Evolutionary conservation across 2,888 invertebrate species (phyloP), one percentile per base, ranked within the genome.

Genomic region (Microctonus hyperodae): DNA sequence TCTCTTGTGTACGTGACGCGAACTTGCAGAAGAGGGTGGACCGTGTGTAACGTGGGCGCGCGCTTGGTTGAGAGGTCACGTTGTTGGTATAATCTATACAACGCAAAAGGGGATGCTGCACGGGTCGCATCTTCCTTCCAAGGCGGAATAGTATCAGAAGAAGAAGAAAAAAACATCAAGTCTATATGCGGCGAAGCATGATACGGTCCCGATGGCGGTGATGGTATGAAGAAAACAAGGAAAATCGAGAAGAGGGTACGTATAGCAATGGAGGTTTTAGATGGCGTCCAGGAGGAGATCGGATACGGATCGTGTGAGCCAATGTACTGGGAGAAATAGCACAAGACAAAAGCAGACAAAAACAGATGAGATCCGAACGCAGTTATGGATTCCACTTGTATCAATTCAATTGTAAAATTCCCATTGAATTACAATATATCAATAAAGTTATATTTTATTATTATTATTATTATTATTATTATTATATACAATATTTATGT

Each of bases 251-350:
- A 58, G n/a, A 28, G 1, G 16, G 40, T 40, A 13, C 16, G 40
- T 9, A 16, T n/a, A 4, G 40, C n/a, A 35, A 35, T 20, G 22
- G 13, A 9, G 40, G 25, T 40, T 25, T 59, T n/a, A 44, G 59
- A 59, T 44, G 16, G 44, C 44, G 33, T 10, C 11, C 5, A 16
- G 16, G 37, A 6, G 16, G 37, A 35, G n/a, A 62, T 62, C 53
- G 53, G 53, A 62, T 62, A 37, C 53, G 62, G 53, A 62, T 62
- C 37, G 53, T 37, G 20, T 44, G 60, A 62, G n/a, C 37, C 53
- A 62, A 62, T 62, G 53, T 53, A 53, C 16, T 13, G 40, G 4
- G 44, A 25, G 44, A 48, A 59, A 59, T 28, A 33, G 13, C 20
- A 50, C 50, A n/a, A 53, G 31, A 16, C 7, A 31, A 20, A 31